Conservation (phyloP, 2,888 invertebrate species). For the Odontomyia ornata region DNA sequence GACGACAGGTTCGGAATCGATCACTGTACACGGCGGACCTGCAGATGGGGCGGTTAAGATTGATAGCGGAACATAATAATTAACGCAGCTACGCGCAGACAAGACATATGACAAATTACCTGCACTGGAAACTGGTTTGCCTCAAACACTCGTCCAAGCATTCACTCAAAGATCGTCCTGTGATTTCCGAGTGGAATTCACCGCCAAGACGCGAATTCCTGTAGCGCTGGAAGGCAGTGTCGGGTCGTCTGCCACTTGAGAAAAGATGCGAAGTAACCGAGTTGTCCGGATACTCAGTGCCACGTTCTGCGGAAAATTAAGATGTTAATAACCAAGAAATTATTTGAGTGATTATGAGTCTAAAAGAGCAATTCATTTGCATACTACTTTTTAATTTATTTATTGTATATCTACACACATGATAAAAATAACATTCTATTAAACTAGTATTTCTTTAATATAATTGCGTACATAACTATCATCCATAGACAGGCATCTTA, state of each 20-base stretch:
- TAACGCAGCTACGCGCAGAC: background rate
- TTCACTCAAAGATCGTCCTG: conserved; percentile 86
- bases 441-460: no score
- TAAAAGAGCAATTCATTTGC: background rate
- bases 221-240: conserved; percentile 85
- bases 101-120: conserved; percentile 54
- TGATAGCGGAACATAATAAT: background rate
- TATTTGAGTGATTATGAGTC: background rate
- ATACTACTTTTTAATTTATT: background rate
- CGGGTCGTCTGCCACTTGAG: conserved; percentile 81
- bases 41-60: conserved; percentile 14
- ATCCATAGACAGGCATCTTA: no score
- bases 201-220: conserved; percentile 86
- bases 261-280: conserved; percentile 85
- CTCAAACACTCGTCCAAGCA: conserved; percentile 89
- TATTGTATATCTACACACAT: no score
- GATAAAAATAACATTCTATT: no score
- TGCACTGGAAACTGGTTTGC: conserved; percentile 88
- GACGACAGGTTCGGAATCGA: conserved; percentile 81
- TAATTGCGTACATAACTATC: no score
- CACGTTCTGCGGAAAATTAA: conserved; percentile 75
- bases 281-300: conserved; percentile 89
- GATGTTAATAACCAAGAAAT: background rate
- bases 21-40: conserved; percentile 90
- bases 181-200: conserved; percentile 89